Evolutionary conservation across 2,797 vertebrate species (phyloP), one percentile per base, ranked within the genome.

Genomic region (Tauraco hartlaubi): DNA sequence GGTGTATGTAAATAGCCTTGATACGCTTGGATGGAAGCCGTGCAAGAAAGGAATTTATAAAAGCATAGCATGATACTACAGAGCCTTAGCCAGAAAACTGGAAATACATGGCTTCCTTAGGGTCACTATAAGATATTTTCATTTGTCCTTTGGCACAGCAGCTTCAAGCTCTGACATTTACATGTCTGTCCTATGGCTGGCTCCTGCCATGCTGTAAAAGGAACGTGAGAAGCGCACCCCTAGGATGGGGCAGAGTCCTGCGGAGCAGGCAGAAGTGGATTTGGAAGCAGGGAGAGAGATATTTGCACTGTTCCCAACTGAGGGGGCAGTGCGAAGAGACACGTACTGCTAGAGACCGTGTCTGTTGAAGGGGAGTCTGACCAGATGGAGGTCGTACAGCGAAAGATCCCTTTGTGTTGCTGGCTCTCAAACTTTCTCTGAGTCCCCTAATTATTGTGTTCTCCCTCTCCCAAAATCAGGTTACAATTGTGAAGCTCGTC

Each of bases 1-100:
- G 85, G 92, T 84, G 88, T 90, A 85, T 92, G 91, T 96, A 94
- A 94, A 88, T 86, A 94, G 77, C 58, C 67, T 92, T 8, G 12
- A 67, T 68, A 39, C 31, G 59, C 67, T 94, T 93, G 88, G 90
- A 90, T 33, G 58, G 83, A 89, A 96, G 83, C 91, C 85, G 88
- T 19, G 69, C 69, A 90, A 85, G 61, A 81, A 85, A 77, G 56
- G 75, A 55, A 88, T 94, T 92, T 92, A 14, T 63, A 88, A 66
- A 63, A 88, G 39, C 62, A 64, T 46, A 86, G 51, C 37, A 29
- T 51, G 54, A 67, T 77, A 76, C n/a, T 66, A 35, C 48, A 77
- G 71, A 67, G 66, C 67, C 31, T 90, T 69, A 85, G 62, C 25
- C 1, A 12, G 76, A 94, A 71, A 77, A 28, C 39, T 68, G 71